Evolutionary conservation across 1,140 invertebrate species (phyloP).

Genomic region (Drosophila parabipectinata): DNA sequence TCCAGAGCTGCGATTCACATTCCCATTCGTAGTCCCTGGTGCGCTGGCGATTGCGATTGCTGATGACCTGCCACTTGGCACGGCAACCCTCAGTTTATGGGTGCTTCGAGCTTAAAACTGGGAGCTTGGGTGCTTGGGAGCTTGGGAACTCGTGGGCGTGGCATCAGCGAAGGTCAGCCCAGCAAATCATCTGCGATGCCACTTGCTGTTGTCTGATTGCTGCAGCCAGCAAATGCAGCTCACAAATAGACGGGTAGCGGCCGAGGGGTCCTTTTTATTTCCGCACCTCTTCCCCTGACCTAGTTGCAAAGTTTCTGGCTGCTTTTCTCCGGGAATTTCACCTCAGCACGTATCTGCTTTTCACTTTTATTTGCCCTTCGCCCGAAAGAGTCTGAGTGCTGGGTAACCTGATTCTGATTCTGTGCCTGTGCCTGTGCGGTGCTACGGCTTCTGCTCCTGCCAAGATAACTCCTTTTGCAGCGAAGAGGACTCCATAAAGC

Average conservation of each 20-base stretch:
- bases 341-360: conserved; percentile 50
- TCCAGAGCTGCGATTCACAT: conserved; percentile 18
- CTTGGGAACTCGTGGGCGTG: conserved; percentile 22
- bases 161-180: conserved; percentile 39
- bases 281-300: conserved; percentile 28
- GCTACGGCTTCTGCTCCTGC: conserved; percentile 3
- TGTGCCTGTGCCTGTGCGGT: background rate
- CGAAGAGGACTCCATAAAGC: conserved; percentile 9
- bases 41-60: conserved; percentile 21
- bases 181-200: conserved; percentile 56
- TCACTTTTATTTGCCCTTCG: conserved; percentile 52
- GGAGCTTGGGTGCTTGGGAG: conserved; percentile 15
- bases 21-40: conserved; percentile 15
- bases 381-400: background rate
- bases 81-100: conserved; percentile 31
- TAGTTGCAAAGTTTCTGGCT: conserved; percentile 26
- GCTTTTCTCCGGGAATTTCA: conserved; percentile 5
- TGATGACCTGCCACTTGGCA: conserved; percentile 57
- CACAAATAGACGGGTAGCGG: conserved; percentile 16
- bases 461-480: conserved; percentile 15
- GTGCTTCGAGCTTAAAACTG: conserved; percentile 6
- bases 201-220: conserved; percentile 58
- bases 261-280: conserved; percentile 13
- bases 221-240: conserved; percentile 37
- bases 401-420: background rate